Conservation (phyloP, 1,140 invertebrate genomes). For the Brachionus plicatilis region DNA sequence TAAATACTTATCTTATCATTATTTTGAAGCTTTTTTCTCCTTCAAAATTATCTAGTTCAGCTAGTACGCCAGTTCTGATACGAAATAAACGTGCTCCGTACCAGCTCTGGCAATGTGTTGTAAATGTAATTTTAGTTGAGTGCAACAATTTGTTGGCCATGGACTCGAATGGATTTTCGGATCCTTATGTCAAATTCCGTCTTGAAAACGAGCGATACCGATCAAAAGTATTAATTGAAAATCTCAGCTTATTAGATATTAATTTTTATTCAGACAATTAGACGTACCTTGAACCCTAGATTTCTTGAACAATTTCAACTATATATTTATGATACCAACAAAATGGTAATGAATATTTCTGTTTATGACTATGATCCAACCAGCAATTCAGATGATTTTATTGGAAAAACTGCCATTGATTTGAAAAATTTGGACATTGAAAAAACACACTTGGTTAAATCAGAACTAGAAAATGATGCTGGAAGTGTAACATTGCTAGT, state of each 20-base stretch:
- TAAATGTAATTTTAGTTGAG: conserved; percentile 90
- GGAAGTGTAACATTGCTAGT: conserved; percentile 76
- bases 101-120: conserved; percentile 90
- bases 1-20: neutral
- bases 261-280: conserved; percentile 7
- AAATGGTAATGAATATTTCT: conserved; percentile 77
- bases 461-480: conserved; percentile 65
- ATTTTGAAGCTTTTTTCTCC: conserved; percentile 43
- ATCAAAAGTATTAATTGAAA: conserved; percentile 69
- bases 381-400: conserved; percentile 73
- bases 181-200: conserved; percentile 94
- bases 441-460: conserved; percentile 76
- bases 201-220: conserved; percentile 96
- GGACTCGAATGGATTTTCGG: conserved; percentile 82
- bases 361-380: conserved; percentile 78
- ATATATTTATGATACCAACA: conserved; percentile 83
- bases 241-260: neutral
- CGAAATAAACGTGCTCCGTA: conserved; percentile 71
- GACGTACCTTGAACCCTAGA: conserved; percentile 60
- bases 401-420: conserved; percentile 67
- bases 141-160: conserved; percentile 78
- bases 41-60: conserved; percentile 48
- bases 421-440: conserved; percentile 74
- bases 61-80: neutral
- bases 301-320: conserved; percentile 97